Conservation (phyloP, 2,888 invertebrate species). For the Pocota personata region DNA sequence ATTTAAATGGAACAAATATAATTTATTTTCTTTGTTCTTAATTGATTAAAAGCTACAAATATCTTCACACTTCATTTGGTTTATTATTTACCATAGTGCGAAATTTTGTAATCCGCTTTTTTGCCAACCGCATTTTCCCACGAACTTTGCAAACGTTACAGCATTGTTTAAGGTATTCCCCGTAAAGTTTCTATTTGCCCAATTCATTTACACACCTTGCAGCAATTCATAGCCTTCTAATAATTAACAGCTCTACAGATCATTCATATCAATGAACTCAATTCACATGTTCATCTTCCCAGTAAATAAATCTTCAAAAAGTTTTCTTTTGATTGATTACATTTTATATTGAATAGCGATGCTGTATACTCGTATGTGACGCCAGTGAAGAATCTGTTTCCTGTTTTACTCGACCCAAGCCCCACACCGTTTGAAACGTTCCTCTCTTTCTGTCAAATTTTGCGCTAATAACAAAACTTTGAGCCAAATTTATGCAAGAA, state of each 20-base stretch:
- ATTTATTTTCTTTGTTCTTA: background rate
- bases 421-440: conserved; percentile 2
- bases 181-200: conserved; percentile 29
- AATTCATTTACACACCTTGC: conserved; percentile 36
- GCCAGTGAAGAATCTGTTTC: conserved; percentile 33
- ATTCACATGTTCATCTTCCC: conserved; percentile 1
- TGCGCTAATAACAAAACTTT: conserved; percentile 10
- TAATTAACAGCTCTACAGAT: conserved; percentile 11
- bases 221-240: conserved; percentile 11
- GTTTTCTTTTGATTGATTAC: conserved; percentile 43
- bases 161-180: background rate
- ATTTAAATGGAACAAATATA: background rate
- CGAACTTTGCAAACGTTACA: conserved; percentile 18
- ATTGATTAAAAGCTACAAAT: conserved; percentile 18
- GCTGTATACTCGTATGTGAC: background rate
- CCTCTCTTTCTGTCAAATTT: background rate
- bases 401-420: conserved; percentile 11
- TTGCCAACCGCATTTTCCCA: conserved; percentile 11
- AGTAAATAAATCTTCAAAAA: background rate
- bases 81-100: conserved; percentile 27
- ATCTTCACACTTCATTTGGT: background rate
- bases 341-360: conserved; percentile 1
- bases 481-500: conserved; percentile 44
- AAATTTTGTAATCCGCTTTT: conserved; percentile 30
- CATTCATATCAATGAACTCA: conserved; percentile 23